Base-by-base conservation (phyloP, 2,797 vertebrate species). In the Leuciscus waleckii region DNA sequence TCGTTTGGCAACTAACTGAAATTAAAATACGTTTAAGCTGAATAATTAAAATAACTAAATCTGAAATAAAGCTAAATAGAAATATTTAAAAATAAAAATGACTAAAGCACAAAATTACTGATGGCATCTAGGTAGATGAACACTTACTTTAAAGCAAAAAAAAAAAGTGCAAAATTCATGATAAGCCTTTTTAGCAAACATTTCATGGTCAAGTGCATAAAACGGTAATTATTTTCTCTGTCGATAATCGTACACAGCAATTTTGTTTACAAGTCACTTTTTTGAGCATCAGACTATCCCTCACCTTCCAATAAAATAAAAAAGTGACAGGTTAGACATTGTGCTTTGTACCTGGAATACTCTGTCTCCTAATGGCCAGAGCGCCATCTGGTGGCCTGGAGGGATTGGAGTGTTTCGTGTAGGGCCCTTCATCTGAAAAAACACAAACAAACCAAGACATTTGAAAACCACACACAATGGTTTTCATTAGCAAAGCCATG, bases 391-490 rank as follows among this genome's bases (percentile, higher is more conserved):
- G 95, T 92, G 97, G 95, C 91, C 97, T 96, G 87, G 96, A 95
- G 92, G 97, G 97, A 91, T 95, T 96, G 90, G 97, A 95, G 95
- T 98, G 97, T 93, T 99, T 99, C 89, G 96, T 96, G 93, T 99
- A 99, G 89, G 98, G 98, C 93, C 98, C 98, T 91, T 99, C 98
- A 98, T 99, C 98, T 99, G 96, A 91, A 96, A 94, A 93, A 91
- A 95, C 90, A 96, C 90, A 87, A 43, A 14, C 74, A 85, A 69
- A 79, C 39, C 10, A 79, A 14, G 5, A 68, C 37, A 78, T 65
- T 37, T 82, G 35, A 81, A 69, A 41, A 69, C 54, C 85, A 85
- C 46, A 13, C 9, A 76, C 77, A 58, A n/a, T 16, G 74, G 74
- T 76, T 76, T 35, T 70, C 35, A 41, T 76, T 41, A 76, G 73